phyloP scores from a whole-genome alignment of 2,113 vertebrate genomes.

The Pomatorhinus ruficollis region DNA sequence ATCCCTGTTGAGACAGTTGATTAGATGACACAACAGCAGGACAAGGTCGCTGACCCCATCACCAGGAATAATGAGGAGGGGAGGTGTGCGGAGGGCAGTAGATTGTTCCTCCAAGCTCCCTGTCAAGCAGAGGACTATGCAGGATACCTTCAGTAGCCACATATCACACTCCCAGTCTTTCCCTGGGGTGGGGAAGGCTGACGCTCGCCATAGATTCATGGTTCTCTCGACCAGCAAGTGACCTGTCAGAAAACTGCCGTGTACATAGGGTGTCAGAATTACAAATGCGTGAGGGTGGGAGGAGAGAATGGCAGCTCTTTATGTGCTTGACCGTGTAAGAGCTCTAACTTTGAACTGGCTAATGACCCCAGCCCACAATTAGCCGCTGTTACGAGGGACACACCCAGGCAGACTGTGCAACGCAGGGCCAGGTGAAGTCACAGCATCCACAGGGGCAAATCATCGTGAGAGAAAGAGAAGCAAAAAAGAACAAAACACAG shows the following conservation, averaged over 20 bases:
- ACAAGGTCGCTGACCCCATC: fast-evolving
- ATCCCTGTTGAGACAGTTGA: neutral
- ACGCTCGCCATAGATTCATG: neutral
- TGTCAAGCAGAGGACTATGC: neutral
- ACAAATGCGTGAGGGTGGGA: neutral
- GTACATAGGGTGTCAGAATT: fast-evolving
- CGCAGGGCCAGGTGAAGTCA: neutral
- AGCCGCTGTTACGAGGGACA: fast-evolving
- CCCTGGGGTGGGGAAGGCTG: neutral
- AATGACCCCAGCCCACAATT: neutral
- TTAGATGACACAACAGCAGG: neutral
- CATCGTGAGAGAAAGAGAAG: neutral
- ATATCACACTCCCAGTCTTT: fast-evolving
- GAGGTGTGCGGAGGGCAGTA: neutral
- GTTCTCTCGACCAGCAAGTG: fast-evolving
- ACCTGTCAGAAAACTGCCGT: neutral
- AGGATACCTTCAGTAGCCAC: neutral
- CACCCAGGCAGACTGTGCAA: neutral
- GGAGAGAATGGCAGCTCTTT: neutral
- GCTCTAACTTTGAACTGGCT: neutral
- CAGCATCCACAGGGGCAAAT: neutral
- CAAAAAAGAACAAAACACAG: neutral
- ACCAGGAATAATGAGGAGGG: neutral
- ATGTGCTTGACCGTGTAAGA: fast-evolving
- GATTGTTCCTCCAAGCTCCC: neutral